phyloP scores from a whole-genome alignment of 2,113 vertebrate genomes.

The Aphyosemion australe region DNA sequence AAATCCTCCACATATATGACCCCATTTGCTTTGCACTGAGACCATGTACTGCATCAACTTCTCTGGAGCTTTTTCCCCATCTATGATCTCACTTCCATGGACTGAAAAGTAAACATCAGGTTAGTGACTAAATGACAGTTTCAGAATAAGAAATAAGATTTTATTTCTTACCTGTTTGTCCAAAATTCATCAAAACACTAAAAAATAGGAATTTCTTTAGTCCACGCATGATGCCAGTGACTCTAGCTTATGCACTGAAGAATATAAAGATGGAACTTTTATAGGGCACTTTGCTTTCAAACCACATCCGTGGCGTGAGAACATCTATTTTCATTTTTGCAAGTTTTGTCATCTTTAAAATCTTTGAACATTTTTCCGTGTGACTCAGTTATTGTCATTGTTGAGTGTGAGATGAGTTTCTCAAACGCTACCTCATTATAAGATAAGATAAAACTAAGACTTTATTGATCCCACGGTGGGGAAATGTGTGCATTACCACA shows the following conservation, averaged over 20 bases:
- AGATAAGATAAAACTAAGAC: no score
- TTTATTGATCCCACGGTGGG: no score
- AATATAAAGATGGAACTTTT: background rate
- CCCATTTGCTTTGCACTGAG: slow-evolving; percentile 32
- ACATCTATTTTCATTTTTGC: no score
- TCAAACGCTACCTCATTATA: no score
- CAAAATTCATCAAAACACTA: background rate
- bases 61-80: slow-evolving; percentile 56
- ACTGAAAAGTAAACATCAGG: slow-evolving; percentile 15
- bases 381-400: no score
- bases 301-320: no score
- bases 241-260: background rate
- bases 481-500: no score
- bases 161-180: slow-evolving; percentile 19
- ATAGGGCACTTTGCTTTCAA: background rate
- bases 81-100: slow-evolving; percentile 64
- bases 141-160: background rate
- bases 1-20: slow-evolving; percentile 72
- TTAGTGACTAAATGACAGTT: background rate
- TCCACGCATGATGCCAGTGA: slow-evolving; percentile 6
- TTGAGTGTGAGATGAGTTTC: no score
- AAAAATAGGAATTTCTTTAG: slow-evolving; percentile 8
- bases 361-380: no score
- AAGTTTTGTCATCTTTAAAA: no score
- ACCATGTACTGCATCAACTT: slow-evolving; percentile 77